A percentile compares a stretch with the other conserved stretches of the same genome.
These are phyloP conservation scores for Pachyramphus minor DNA, from an alignment of 2,113 vertebrate species.

Conservation along the genomic window DNA sequence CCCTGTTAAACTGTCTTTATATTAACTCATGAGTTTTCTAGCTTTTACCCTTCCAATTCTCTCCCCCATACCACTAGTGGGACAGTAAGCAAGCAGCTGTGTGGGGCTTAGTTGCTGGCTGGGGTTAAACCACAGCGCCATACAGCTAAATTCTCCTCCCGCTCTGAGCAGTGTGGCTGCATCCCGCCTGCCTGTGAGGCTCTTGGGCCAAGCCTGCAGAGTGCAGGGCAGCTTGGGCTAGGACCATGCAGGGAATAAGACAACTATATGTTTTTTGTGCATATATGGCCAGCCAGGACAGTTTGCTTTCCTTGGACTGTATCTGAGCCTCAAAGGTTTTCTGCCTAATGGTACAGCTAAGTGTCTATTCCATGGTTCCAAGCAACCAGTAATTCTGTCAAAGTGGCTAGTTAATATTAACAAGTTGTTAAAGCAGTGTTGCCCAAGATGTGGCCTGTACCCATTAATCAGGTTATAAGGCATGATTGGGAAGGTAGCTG, in stretches of 20 bases:
- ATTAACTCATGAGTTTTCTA: not conserved
- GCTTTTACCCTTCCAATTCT: not conserved
- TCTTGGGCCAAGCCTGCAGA: not conserved
- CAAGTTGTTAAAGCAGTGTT: not conserved
- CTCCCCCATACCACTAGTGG: not conserved
- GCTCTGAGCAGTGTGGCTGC: not conserved
- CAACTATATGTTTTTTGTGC: not conserved
- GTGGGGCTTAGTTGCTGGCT: not conserved
- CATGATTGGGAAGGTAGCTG: not conserved
- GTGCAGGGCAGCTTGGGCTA: not conserved
- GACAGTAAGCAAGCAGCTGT: fast-evolving
- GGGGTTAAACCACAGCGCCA: not conserved
- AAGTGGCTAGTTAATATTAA: not conserved
- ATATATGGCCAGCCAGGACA: not conserved
- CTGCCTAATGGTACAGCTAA: not conserved
- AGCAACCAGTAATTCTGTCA: not conserved
- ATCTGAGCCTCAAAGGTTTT: not conserved
- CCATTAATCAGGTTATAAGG: not conserved
- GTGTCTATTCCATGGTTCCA: not conserved
- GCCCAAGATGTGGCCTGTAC: not conserved
- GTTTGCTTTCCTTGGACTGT: not conserved
- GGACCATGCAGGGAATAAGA: not conserved
- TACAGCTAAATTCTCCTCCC: not conserved
- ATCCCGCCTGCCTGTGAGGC: not conserved
- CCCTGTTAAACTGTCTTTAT: not conserved